A percentile compares a stretch with the other conserved stretches of the same genome.
phyloP scores from a whole-genome alignment of 2,797 vertebrate genomes.

The Adrianichthys oophorus region DNA sequence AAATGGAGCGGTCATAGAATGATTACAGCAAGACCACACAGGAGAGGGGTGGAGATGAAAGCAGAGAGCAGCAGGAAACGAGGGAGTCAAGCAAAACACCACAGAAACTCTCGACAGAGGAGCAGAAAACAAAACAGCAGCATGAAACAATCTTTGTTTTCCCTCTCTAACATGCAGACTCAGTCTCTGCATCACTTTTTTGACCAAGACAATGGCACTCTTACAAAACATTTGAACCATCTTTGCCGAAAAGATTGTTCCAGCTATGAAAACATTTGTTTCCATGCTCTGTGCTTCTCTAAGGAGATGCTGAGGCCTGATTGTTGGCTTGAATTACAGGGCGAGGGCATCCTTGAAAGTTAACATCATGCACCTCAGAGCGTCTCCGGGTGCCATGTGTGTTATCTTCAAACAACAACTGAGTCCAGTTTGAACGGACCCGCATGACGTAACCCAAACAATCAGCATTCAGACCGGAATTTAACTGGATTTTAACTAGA shows the following conservation, averaged over 20 bases:
- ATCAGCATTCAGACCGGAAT: too few relatives aligned
- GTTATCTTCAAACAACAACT: constrained; percentile 3
- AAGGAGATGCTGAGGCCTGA: constrained; percentile 54
- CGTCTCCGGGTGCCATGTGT: constrained; percentile 11
- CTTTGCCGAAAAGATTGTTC: constrained; percentile 66
- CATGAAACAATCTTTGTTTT: neutral
- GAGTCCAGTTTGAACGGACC: too few relatives aligned
- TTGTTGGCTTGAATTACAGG: constrained; percentile 49
- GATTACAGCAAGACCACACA: constrained; percentile 66
- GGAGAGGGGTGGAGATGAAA: constrained; percentile 39
- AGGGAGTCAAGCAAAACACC: constrained; percentile 14
- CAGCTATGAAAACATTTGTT: constrained; percentile 64
- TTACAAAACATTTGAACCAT: constrained; percentile 38
- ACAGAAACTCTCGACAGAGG: neutral
- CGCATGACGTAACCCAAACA: too few relatives aligned
- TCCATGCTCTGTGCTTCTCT: constrained; percentile 45
- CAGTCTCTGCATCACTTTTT: neutral
- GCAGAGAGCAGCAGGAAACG: constrained; percentile 10
- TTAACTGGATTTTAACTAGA: too few relatives aligned
- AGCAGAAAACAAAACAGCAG: constrained; percentile 14
- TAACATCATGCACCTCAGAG: constrained; percentile 18
- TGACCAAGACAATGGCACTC: constrained; percentile 12
- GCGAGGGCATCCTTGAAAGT: constrained; percentile 36
- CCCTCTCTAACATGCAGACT: neutral
- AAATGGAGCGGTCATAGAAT: constrained; percentile 38